These are phyloP conservation scores for Colius striatus DNA, from an alignment of 2,113 vertebrate species.

Conservation along the genomic window DNA sequence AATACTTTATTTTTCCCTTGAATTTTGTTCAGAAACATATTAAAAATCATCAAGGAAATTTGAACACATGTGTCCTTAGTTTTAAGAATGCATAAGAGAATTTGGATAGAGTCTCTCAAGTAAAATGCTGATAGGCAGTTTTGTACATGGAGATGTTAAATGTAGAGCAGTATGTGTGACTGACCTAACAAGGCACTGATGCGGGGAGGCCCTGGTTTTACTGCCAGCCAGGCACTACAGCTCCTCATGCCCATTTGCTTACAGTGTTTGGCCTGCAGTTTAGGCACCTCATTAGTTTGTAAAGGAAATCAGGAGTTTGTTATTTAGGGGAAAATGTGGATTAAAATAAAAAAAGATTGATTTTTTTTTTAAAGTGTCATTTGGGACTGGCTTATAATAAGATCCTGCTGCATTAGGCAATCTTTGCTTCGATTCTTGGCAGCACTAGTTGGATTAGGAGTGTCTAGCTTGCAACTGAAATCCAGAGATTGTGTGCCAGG, in stretches of 20 bases:
- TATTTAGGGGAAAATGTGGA: constrained; percentile 62
- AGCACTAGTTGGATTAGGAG: constrained; percentile 43
- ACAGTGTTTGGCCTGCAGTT: background rate
- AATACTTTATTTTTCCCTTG: background rate
- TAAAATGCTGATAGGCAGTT: background rate
- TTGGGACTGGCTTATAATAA: constrained; percentile 61
- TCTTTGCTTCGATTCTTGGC: constrained; percentile 56
- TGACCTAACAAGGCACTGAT: background rate
- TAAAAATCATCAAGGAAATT: background rate
- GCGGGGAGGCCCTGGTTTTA: background rate
- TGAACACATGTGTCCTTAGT: background rate
- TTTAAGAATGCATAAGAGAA: background rate
- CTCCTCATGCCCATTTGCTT: background rate
- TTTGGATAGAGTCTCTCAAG: background rate
- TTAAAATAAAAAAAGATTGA: constrained; percentile 59
- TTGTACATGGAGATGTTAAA: background rate
- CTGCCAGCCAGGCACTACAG: background rate
- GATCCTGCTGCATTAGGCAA: constrained; percentile 56
- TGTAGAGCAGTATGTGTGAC: background rate
- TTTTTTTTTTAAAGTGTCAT: constrained; percentile 52
- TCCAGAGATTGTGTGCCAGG: background rate
- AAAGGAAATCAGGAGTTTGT: constrained; percentile 55
- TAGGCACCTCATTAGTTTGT: constrained; percentile 34
- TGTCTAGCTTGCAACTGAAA: constrained; percentile 17
- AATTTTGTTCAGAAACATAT: background rate